Percentiles rank a stretch among this genome's conserved stretches.
phyloP scores from a whole-genome alignment of 2,113 vertebrate genomes.

The Andinoacara biseriatus region DNA sequence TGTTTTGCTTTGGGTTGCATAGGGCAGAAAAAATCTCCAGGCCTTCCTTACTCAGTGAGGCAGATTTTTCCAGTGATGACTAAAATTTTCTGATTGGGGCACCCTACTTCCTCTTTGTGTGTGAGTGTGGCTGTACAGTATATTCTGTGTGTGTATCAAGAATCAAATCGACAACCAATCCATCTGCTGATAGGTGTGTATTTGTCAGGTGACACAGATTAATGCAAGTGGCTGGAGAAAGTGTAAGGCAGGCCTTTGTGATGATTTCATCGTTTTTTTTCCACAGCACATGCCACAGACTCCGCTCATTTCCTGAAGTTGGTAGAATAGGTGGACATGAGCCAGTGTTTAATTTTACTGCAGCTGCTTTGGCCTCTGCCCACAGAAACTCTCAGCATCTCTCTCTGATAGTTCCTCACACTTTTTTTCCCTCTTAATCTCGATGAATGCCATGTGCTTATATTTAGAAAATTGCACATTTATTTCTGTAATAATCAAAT shows the following conservation, averaged over 20 bases:
- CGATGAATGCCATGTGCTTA: neutral
- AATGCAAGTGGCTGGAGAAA: constrained; percentile 39
- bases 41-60: constrained; percentile 51
- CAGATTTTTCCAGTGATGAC: constrained; percentile 78
- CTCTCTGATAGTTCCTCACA: neutral
- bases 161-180: neutral
- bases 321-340: constrained; percentile 55
- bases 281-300: constrained; percentile 57
- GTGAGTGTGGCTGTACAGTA: constrained; percentile 19
- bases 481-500: neutral
- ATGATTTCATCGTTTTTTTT: constrained; percentile 61
- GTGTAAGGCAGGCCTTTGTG: constrained; percentile 34
- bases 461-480: neutral
- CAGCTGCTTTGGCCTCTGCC: constrained; percentile 43
- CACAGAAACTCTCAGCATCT: constrained; percentile 22
- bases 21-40: constrained; percentile 62
- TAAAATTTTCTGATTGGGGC: constrained; percentile 66
- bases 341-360: constrained; percentile 60
- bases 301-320: constrained; percentile 69
- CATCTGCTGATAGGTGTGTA: neutral
- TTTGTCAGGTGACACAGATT: constrained; percentile 51
- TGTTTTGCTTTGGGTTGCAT: constrained; percentile 61
- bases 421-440: neutral
- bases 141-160: constrained; percentile 12
- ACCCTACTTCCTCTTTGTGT: constrained; percentile 43